phyloP scores from a whole-genome alignment of 2,888 invertebrate species.

The Alloplasta piceator region DNA sequence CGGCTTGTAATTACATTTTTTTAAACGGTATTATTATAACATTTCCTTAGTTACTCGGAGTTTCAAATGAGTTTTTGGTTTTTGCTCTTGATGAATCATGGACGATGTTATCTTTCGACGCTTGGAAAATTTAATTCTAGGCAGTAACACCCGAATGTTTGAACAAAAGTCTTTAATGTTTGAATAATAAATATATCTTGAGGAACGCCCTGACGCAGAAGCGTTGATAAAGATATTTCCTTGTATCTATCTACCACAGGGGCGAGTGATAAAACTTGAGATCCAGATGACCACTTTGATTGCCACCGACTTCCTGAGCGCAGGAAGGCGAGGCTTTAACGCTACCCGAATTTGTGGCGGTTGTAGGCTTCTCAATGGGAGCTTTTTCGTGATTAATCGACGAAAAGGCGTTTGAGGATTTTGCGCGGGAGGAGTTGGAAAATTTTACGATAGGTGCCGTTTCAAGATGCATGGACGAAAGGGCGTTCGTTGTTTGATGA shows the following conservation, averaged over 20 bases:
- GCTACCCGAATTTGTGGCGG: conserved; percentile 4
- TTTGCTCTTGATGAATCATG: background rate
- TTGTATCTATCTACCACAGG: conserved; percentile 86
- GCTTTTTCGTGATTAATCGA: background rate
- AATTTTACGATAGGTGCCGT: conserved; percentile 54
- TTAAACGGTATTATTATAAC: no score
- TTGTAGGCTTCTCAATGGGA: conserved; percentile 26
- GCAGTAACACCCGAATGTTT: background rate
- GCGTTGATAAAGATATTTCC: background rate
- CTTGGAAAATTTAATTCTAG: background rate
- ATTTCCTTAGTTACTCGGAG: no score
- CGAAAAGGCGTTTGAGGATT: conserved; percentile 3
- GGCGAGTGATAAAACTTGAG: conserved; percentile 91
- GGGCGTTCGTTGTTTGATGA: conserved; percentile 41
- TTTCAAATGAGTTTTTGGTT: no score
- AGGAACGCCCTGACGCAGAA: background rate
- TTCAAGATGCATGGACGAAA: conserved; percentile 67
- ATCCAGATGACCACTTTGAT: conserved; percentile 87
- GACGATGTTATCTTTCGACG: background rate
- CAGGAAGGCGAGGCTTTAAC: conserved; percentile 75
- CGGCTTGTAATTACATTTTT: no score
- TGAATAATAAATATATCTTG: background rate
- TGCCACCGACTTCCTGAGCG: conserved; percentile 78
- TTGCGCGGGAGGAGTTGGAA: conserved; percentile 14
- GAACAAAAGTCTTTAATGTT: background rate